These are phyloP conservation scores for Diuraphis noxia DNA, from an alignment of 1,140 invertebrate species.

Conservation along the genomic window DNA sequence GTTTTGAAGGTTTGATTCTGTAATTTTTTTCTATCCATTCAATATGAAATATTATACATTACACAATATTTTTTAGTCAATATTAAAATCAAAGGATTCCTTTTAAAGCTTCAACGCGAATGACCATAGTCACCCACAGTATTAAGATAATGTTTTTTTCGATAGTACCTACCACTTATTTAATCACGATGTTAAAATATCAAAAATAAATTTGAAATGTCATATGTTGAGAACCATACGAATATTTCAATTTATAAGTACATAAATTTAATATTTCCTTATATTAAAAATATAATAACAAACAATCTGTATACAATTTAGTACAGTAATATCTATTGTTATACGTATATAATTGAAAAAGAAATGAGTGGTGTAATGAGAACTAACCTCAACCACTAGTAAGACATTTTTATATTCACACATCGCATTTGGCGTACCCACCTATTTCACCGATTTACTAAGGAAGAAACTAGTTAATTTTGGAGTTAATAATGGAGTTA, in stretches of 20 bases:
- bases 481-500: too few relatives aligned
- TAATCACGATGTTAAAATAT: not conserved
- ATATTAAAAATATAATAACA: not conserved
- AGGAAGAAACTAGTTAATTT: too few relatives aligned
- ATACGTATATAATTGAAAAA: too few relatives aligned
- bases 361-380: too few relatives aligned
- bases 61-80: not conserved
- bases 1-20: not conserved
- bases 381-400: too few relatives aligned
- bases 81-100: not conserved
- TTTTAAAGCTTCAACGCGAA: not conserved
- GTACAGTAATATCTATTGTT: too few relatives aligned
- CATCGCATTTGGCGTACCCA: too few relatives aligned
- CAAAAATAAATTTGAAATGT: not conserved
- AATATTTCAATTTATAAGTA: not conserved
- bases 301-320: not conserved
- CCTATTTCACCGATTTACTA: too few relatives aligned
- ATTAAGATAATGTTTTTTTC: too few relatives aligned
- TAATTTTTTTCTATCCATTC: not conserved
- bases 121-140: not conserved
- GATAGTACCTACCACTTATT: not conserved
- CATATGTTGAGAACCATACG: not conserved
- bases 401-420: too few relatives aligned
- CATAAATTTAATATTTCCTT: not conserved
- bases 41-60: not conserved